Base-by-base conservation (phyloP, 2,113 vertebrate species). In the Globicephala melas region DNA sequence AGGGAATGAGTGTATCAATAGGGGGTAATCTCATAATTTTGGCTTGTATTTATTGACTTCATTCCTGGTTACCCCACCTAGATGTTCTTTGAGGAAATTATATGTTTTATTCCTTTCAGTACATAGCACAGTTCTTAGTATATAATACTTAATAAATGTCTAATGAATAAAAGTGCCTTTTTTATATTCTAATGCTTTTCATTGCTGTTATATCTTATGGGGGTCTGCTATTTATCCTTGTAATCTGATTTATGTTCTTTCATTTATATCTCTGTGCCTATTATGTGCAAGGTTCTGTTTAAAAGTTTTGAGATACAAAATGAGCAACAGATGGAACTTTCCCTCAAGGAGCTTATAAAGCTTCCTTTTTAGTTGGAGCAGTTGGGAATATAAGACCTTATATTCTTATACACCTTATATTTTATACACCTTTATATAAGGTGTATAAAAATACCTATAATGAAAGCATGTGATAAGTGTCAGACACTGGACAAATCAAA, bases 111-210 rank as follows among this genome's bases (percentile, higher is more conserved):
- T 80, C 7, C 25, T 93, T 89, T 83, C 50, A 87, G 47, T 58
- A 76, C 13, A 58, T 82, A 93, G 26, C 44, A 95, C 23, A 89
- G 17, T 89, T 96, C 41, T 94, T 79, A 91, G 67, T 93, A 76
- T 89, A 80, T 84, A 95, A 62, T 89, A 84, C 41, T 20, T 11
- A 88, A 63, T 91, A 90, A 96, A 93, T 93, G 21, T 65, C 95
- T 95, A 97, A 96, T 96, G n/a, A 96, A 95, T 93, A 65, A 65
- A 97, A 96, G 13, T 80, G 5, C 8, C 36, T 60, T 94, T 94
- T 93, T 93, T 26, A 68, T 97, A 81, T 93, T 95, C 9, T 58
- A 62, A 44, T 96, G 62, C 33, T 2, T 93, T 80, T 95, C 36
- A 92, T 89, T 85, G 50, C 47, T 82, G 31, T 91, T 33, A 73